A percentile compares a stretch with the other conserved stretches of the same genome.
These are phyloP conservation scores for Eupithecia tripunctaria DNA, from an alignment of 2,888 invertebrate species.

Conservation along the genomic window DNA sequence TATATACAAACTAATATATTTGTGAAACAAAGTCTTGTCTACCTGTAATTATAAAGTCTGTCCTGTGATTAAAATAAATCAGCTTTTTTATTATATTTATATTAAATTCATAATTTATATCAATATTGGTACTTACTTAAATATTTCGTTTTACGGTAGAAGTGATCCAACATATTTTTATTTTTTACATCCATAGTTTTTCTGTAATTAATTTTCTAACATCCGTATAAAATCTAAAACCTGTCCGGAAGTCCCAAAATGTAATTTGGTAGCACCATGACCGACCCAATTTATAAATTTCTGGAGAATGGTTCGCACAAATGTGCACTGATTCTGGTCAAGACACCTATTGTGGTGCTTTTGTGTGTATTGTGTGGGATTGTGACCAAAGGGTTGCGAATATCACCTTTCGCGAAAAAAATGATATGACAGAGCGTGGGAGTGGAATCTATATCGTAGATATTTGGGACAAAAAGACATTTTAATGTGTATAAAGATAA, in stretches of 20 bases:
- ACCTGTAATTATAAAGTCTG: no score
- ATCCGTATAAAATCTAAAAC: constrained; percentile 16
- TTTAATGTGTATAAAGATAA: neutral
- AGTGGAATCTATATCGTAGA: constrained; percentile 6
- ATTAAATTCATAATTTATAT: neutral
- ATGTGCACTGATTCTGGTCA: constrained; percentile 79
- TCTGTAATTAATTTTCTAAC: constrained; percentile 2
- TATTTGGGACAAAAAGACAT: neutral
- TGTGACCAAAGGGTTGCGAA: constrained; percentile 71
- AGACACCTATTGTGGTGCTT: constrained; percentile 73
- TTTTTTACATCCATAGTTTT: neutral
- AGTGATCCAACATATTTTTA: neutral
- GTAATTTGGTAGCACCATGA: constrained; percentile 30
- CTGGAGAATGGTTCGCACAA: constrained; percentile 63
- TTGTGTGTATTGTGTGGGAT: constrained; percentile 58
- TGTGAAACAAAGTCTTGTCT: no score
- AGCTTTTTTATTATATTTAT: no score
- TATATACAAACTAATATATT: no score
- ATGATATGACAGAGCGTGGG: constrained; percentile 79
- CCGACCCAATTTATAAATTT: constrained; percentile 53
- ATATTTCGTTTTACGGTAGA: no score
- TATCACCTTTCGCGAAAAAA: constrained; percentile 70
- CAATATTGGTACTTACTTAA: neutral
- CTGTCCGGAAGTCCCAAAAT: constrained; percentile 31
- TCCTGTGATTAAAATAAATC: no score